Conservation (phyloP, 2,797 vertebrate species). For the Argyrosomus regius region DNA sequence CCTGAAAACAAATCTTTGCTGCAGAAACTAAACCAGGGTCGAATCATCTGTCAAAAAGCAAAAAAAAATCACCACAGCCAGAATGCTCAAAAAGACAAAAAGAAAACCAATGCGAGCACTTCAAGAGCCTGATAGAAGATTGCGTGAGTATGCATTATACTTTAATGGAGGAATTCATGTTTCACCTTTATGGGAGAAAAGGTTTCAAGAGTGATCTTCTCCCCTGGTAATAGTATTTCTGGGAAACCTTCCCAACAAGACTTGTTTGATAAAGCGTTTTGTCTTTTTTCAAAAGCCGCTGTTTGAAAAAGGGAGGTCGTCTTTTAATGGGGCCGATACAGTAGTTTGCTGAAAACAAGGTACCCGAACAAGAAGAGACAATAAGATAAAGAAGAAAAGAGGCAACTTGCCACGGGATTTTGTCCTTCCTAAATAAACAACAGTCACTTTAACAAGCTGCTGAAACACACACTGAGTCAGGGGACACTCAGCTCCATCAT, state of each 20-base stretch:
- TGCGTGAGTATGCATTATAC: neutral
- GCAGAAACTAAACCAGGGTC: neutral
- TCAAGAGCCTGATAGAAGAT: neutral
- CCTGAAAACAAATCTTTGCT: neutral
- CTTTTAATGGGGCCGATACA: neutral
- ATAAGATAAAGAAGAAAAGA: conserved; percentile 21
- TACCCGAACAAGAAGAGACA: conserved; percentile 13
- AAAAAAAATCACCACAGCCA: neutral
- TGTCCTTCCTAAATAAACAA: conserved; percentile 51
- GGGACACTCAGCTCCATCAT: conserved; percentile 30
- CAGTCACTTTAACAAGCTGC: conserved; percentile 50
- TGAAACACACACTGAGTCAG: conserved; percentile 54
- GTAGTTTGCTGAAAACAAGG: conserved; percentile 7
- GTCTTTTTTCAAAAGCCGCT: neutral
- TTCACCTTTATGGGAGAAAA: neutral
- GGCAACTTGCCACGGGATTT: conserved; percentile 44
- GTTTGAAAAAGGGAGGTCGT: neutral
- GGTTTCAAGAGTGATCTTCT: neutral
- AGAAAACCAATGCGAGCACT: neutral
- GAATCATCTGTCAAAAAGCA: neutral
- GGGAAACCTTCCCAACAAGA: conserved; percentile 6
- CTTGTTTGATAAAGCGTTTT: neutral
- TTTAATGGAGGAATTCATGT: neutral
- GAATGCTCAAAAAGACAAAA: neutral
- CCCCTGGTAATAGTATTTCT: neutral